Evolutionary conservation across 1,140 invertebrate genomes (phyloP), one percentile per base, ranked within the genome.

Genomic region (Rhizoglyphus robini): DNA sequence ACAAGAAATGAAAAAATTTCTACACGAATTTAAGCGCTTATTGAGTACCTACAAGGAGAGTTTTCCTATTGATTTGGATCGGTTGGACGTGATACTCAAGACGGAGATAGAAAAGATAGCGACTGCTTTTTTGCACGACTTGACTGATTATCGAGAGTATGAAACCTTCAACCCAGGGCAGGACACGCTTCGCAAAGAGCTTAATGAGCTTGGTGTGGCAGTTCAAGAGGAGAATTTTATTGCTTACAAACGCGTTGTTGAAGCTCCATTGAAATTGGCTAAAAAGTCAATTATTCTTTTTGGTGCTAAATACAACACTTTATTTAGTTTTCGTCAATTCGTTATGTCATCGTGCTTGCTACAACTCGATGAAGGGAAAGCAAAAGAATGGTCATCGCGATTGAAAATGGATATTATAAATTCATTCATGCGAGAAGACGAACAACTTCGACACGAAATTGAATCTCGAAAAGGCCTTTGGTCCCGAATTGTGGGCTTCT

Each of bases 401-500:
- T 31, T 67, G 13, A 67, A 67, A 34, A 27, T 29, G n/a, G 38
- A 67, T 36, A 65, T 67, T 5, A 67, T 67, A n/a, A 46, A 67
- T n/a, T 8, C 65, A 29, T 67, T 67, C 27, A 67, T 67, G n/a
- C 67, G 18, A 13, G 46, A 67, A 11, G 65, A 67, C 27, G 4
- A 66, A 48, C n/a, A 67, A 25, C 31, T 67, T 3, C 13, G 8
- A 20, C 4, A 25, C 5, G 5, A 66, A n/a, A 51, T 67, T 20
- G 38, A 67, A 23, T 25, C 38, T 11, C 65, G 51, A 23, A 23
- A 11, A 27, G 65, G 65, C 8, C 29, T 67, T 36, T 48, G 31
- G 20, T 67, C 65, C 18, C 5, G 25, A 4, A 30, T 67, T 4
- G 30, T 67, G 27, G 65, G 65, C n/a, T 67, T 67, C 48, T 68